These are phyloP conservation scores for Rhagologus leucostigma DNA, from an alignment of 2,113 vertebrate species.

Conservation along the genomic window DNA sequence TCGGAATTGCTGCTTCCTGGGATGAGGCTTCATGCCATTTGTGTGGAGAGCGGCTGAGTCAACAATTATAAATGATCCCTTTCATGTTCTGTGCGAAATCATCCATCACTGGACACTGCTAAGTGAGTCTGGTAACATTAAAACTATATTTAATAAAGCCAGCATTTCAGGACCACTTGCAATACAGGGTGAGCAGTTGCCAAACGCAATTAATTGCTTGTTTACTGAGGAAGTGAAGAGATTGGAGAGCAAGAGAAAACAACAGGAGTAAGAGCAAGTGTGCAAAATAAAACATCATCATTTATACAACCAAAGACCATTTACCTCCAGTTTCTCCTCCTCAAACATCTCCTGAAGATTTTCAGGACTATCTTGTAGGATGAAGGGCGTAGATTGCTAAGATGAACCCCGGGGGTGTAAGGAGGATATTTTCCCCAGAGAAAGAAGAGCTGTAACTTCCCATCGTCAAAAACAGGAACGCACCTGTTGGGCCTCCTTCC, in stretches of 20 bases:
- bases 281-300: neutral
- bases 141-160: neutral
- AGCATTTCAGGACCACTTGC: neutral
- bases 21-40: neutral
- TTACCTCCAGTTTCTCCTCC: neutral
- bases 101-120: neutral
- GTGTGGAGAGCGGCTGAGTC: neutral
- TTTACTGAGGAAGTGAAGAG: neutral
- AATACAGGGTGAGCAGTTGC: neutral
- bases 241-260: neutral
- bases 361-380: neutral
- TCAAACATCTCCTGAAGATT: neutral
- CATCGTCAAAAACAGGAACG: accelerated
- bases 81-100: neutral
- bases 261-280: neutral
- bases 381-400: no score
- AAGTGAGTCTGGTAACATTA: neutral
- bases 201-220: neutral
- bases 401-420: accelerated
- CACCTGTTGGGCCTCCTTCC: neutral
- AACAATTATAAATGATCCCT: neutral
- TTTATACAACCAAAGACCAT: neutral
- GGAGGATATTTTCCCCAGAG: neutral
- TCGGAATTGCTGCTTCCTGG: neutral
- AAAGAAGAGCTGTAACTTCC: neutral